Percentiles rank a stretch among this genome's conserved stretches.
Conservation (phyloP, 2,888 invertebrate genomes). For the Plebejus melissa region DNA sequence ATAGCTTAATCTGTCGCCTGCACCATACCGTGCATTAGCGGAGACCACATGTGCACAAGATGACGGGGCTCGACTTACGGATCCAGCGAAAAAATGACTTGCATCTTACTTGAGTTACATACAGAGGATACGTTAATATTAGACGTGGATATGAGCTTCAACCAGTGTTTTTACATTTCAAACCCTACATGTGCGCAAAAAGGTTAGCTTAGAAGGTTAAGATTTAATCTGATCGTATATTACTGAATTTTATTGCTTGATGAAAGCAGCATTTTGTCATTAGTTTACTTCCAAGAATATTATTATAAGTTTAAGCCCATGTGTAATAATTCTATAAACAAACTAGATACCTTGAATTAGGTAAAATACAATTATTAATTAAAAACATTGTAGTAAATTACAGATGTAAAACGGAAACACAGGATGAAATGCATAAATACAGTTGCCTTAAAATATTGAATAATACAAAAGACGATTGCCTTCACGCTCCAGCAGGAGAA, state of each 20-base stretch:
- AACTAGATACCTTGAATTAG: not conserved
- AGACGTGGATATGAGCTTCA: constrained; percentile 42
- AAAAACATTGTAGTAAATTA: too few species aligned
- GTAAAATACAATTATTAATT: not conserved
- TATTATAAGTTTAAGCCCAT: too few species aligned
- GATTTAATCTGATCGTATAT: not conserved
- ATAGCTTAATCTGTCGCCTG: constrained; percentile 51
- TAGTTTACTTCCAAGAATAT: not conserved
- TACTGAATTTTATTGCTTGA: not conserved
- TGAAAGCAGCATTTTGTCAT: not conserved
- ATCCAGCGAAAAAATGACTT: constrained; percentile 61
- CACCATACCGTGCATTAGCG: constrained; percentile 50
- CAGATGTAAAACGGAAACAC: too few species aligned
- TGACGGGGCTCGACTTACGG: constrained; percentile 64
- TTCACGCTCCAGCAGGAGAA: not conserved
- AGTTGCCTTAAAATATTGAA: not conserved
- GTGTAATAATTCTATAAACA: not conserved
- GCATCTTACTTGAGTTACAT: constrained; percentile 74
- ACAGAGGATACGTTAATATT: constrained; percentile 67
- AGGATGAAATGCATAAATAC: too few species aligned
- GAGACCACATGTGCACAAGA: constrained; percentile 72
- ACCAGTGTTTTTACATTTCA: constrained; percentile 23
- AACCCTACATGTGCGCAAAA: not conserved
- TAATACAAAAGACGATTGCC: not conserved
- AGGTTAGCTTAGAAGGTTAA: not conserved